phyloP scores from a whole-genome alignment of 2,888 invertebrate genomes.

The Agrochola litura region DNA sequence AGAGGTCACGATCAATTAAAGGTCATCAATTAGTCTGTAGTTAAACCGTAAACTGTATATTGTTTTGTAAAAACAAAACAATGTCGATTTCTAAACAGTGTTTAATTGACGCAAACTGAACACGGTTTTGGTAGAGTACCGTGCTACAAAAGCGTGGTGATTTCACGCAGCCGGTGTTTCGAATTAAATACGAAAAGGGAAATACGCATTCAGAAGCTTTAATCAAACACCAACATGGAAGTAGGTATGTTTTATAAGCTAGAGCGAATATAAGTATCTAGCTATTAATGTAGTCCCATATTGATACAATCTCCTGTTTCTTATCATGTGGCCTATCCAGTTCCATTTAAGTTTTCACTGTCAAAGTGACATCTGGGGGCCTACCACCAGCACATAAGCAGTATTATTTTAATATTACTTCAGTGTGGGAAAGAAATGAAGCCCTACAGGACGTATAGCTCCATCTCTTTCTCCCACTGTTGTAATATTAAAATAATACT shows the following conservation, averaged over 20 bases:
- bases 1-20: not conserved
- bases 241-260: not conserved
- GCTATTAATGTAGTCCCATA: not conserved
- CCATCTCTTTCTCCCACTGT: too few relatives aligned
- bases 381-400: too few relatives aligned
- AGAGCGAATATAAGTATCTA: not conserved
- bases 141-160: not conserved
- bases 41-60: not conserved
- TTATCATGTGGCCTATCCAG: too few relatives aligned
- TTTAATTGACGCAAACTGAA: not conserved
- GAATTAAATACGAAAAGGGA: not conserved
- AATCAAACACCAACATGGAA: not conserved
- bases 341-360: too few relatives aligned
- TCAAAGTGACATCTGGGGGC: too few relatives aligned
- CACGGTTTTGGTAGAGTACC: not conserved
- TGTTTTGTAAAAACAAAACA: not conserved
- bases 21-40: not conserved
- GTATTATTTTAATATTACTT: too few relatives aligned
- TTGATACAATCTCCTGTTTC: not conserved
- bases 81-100: not conserved
- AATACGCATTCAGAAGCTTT: not conserved
- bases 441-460: too few relatives aligned
- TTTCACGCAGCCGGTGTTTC: not conserved
- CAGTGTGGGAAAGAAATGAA: too few relatives aligned
- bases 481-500: too few relatives aligned